A percentile compares a stretch with the other conserved stretches of the same genome.
Conservation (phyloP, 2,888 invertebrate species). For the Acleris holmiana region DNA sequence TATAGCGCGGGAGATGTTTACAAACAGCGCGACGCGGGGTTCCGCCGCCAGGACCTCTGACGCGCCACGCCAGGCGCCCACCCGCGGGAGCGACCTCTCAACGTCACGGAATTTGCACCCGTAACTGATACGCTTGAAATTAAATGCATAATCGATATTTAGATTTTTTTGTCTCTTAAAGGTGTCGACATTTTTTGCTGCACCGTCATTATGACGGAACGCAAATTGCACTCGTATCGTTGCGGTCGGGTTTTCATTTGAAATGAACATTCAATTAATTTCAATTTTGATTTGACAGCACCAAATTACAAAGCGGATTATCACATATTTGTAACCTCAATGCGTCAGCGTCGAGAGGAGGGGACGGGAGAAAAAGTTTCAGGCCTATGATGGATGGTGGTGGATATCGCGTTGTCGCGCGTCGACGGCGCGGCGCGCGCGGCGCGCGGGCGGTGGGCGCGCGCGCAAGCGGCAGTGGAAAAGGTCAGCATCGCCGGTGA, state of each 20-base stretch:
- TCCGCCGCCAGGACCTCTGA: conserved; percentile 55
- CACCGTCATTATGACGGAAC: conserved; percentile 72
- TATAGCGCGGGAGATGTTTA: conserved; percentile 67
- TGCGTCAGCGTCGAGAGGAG: conserved; percentile 38
- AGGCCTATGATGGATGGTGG: conserved; percentile 18
- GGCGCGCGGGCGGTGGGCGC: conserved; percentile 42
- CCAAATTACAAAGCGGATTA: conserved; percentile 58
- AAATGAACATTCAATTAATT: conserved; percentile 73
- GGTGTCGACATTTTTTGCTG: conserved; percentile 74
- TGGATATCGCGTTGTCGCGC: conserved; percentile 40
- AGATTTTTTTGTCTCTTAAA: conserved; percentile 55
- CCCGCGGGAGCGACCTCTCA: conserved; percentile 34
- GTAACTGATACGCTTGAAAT: conserved; percentile 59
- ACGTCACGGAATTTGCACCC: conserved; percentile 51
- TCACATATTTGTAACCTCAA: conserved; percentile 48
- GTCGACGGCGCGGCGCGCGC: conserved; percentile 52
- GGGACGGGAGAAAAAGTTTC: conserved; percentile 38
- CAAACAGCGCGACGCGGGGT: conserved; percentile 60
- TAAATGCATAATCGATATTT: conserved; percentile 67
- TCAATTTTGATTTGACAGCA: conserved; percentile 72
- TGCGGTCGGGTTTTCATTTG: conserved; percentile 61
- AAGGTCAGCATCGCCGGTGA: conserved; percentile 67
- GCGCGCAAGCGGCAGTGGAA: conserved; percentile 63
- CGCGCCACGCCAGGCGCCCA: conserved; percentile 43
- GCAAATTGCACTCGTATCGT: conserved; percentile 66